phyloP scores from a whole-genome alignment of 2,797 vertebrate genomes.

The Apogon hyalosoma region DNA sequence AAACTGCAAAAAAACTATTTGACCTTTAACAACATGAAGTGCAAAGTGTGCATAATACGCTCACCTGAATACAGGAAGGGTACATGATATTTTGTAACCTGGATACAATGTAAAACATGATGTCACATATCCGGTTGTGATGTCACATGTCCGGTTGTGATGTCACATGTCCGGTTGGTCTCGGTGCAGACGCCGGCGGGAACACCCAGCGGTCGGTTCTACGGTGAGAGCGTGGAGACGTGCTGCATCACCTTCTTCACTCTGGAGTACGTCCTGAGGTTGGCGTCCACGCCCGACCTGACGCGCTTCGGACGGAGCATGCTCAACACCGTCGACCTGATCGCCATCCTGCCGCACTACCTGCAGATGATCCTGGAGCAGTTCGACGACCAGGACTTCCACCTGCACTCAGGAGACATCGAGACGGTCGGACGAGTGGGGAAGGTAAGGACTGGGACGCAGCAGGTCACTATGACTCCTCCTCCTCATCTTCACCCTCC shows the following conservation, averaged over 20 bases:
- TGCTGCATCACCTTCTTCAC: constrained; percentile 94
- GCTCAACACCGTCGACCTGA: constrained; percentile 92
- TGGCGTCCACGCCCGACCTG: constrained; percentile 90
- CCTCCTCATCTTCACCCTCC: background rate
- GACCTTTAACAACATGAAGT: no score
- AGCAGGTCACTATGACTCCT: background rate
- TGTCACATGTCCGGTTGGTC: no score
- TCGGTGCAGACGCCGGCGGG: constrained; percentile 55
- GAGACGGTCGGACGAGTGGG: constrained; percentile 90
- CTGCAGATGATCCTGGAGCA: constrained; percentile 89
- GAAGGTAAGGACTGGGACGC: constrained; percentile 65
- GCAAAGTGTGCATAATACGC: no score
- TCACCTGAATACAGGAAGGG: no score
- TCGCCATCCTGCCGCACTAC: constrained; percentile 94
- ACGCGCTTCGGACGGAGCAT: constrained; percentile 84
- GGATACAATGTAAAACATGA: no score
- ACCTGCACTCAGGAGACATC: constrained; percentile 84
- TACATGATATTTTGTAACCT: no score
- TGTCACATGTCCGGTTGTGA: no score
- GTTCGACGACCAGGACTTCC: constrained; percentile 80
- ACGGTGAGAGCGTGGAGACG: constrained; percentile 88
- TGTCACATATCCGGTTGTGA: no score
- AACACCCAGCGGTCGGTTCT: constrained; percentile 76
- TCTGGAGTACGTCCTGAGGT: constrained; percentile 90
- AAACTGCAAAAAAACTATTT: no score